Evolutionary conservation across 2,888 invertebrate species (phyloP), one percentile per base, ranked within the genome.

Genomic region (Copidosoma aretas): DNA sequence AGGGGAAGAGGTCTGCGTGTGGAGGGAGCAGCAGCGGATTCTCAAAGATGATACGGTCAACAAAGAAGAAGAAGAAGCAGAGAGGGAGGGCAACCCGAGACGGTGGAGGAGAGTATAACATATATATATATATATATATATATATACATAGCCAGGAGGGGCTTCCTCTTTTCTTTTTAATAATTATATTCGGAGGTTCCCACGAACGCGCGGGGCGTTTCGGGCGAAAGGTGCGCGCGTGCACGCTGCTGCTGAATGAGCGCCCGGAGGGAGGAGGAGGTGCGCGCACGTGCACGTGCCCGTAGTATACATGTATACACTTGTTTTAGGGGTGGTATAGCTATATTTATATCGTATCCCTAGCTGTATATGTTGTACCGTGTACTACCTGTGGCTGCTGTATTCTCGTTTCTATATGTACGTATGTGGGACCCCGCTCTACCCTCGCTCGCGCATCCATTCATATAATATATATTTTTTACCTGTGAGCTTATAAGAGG

Each of bases 141-240:
- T n/a, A n/a, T n/a, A n/a, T n/a, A n/a, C n/a, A n/a, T n/a, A n/a
- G n/a, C 58, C 3, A 32, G 32, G 32, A 32, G 32, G 19, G 19
- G 39, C 54, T 25, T 60, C 61, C 41, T 52, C 21, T 12, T 24
- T 21, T n/a, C 59, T 46, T 41, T 46, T 79, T 79, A 80, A 82
- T 83, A 83, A 83, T 83, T 82, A 83, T 82, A 83, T 82, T 80
- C 77, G 76, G 75, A 76, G 78, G 82, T 82, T 83, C 83, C 82
- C 83, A 83, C 83, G 83, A 79, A 80, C 78, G 81, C 79, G 82
- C 82, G 82, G 81, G 82, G 83, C 81, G 83, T 82, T 80, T 77
- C 81, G 77, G 79, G 81, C 79, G 82, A 56, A 65, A 67, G 43
- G 63, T 62, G 60, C 63, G 64, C 60, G 58, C 46, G 65, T 51